Base-by-base conservation (phyloP, 2,797 vertebrate species). In the Sebastes taczanowskii region DNA sequence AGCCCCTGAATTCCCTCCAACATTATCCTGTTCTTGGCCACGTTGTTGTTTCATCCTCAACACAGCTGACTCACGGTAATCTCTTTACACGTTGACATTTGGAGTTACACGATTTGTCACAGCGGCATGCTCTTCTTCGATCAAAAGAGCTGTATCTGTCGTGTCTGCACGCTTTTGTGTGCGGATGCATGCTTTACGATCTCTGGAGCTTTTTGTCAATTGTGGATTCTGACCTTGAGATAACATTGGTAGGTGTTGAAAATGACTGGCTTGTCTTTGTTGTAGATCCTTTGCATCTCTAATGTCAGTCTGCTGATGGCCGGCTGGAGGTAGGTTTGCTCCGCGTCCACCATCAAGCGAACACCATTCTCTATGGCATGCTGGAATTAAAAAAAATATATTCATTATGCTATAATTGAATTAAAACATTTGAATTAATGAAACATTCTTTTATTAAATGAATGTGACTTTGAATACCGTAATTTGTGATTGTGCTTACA, bases 181-280 rank as follows among this genome's bases (percentile, higher is more conserved):
- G 23, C 53, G 14, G 56, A 38, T 34, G 23, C 22, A 10, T 42
- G 11, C 5, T 42, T 42, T 42, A 64, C 22, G 8, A 64, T 9
- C 30, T n/a, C 6, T 23, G 49, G 49, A 22, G 49, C 49, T 22
- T 22, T 60, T 23, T 56, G 1, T 34, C 58, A 25, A 16, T 29
- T 66, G 63, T 56, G 46, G 6, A 9, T 30, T 69, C 86, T 80
- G 62, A 98, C 98, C 97, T 96, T 97, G 73, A 98, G 95, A 94
- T 99, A 99, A 92, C 97, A 99, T 88, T 99, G 98, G 91, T 96
- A 97, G 0, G 97, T 99, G 92, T 98, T 98, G 94, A 98, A 98
- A 91, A 99, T 85, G 81, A 97, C 78, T 0, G 97, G 95, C 78
- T 70, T 95, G n/a, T 96, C 95, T 79, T 56, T 76, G 77, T 99